Conservation (phyloP, 2,888 invertebrate species). For the Hedya salicella region DNA sequence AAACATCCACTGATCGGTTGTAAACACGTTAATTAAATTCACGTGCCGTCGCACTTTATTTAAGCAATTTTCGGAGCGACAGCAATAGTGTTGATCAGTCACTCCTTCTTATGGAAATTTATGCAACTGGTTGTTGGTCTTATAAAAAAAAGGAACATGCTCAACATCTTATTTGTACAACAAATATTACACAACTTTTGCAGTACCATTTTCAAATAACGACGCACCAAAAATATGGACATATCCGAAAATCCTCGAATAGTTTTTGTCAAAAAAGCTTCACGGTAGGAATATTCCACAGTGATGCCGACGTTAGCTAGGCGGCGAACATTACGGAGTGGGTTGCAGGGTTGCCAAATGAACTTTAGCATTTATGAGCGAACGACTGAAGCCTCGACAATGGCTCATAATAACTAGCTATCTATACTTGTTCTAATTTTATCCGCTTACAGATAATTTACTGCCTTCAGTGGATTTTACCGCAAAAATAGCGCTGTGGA, state of each 20-base stretch:
- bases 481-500: no score
- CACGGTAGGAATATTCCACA: slow-evolving; percentile 60
- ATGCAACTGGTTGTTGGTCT: no score
- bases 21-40: no score
- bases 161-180: not conserved
- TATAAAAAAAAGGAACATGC: no score
- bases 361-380: not conserved
- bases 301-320: slow-evolving; percentile 43
- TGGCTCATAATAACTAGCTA: not conserved
- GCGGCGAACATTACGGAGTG: slow-evolving; percentile 22
- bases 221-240: slow-evolving; percentile 15
- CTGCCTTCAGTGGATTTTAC: no score
- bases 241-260: slow-evolving; percentile 34
- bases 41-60: no score
- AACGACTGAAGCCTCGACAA: not conserved
- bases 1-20: no score
- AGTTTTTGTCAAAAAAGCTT: slow-evolving; percentile 53
- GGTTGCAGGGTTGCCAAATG: slow-evolving; percentile 34
- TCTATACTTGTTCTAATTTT: not conserved
- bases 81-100: no score
- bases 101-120: no score
- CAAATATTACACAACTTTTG: not conserved
- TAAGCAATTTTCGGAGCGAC: no score
- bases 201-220: not conserved
- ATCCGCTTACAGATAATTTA: no score